Evolutionary conservation across 1,140 invertebrate genomes (phyloP), one percentile per base, ranked within the genome.

Genomic region (Drosophila subpulchrella): DNA sequence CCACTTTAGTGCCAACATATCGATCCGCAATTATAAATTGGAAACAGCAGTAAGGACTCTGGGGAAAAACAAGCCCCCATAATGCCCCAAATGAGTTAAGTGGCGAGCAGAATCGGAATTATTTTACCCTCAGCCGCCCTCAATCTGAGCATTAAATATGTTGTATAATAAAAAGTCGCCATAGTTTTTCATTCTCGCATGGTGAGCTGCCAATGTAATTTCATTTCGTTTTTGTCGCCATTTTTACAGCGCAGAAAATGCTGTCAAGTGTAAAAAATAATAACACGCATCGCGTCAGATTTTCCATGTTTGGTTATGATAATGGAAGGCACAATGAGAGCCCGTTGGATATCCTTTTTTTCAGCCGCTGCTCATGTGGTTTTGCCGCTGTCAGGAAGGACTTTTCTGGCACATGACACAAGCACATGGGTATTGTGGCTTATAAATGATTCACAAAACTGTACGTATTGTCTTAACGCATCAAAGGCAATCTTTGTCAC

Each of bases 241-340:
- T 74, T 73, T 73, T 74, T 60, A 3, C 62, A 24, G 51, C 46
- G 38, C 57, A 50, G 15, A 55, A 77, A 73, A 58, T 44, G 53
- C 79, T 78, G 80, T 82, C 74, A 68, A 82, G 59, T 81, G 77
- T 58, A 78, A 85, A 84, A 80, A 68, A 81, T 81, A 85, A 81
- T 66, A 85, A 74, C 82, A 78, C 68, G 78, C 78, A 65, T 78
- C 74, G 81, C 78, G 70, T 70, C 81, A 85, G 81, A 85, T 86
- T 86, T 81, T 85, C 74, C 62, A 81, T 86, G 73, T 78, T 70
- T 75, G 62, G 78, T 75, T 86, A 81, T 86, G 74, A 78, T 81
- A 84, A 84, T 84, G 81, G 76, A 84, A 81, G 30, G 30, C 67
- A 70, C 74, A 78, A 81, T 78, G 82, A 68, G 74, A 59, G 67